These are phyloP conservation scores for Scarus forsteni DNA, from an alignment of 2,797 vertebrate genomes.

Conservation along the genomic window DNA sequence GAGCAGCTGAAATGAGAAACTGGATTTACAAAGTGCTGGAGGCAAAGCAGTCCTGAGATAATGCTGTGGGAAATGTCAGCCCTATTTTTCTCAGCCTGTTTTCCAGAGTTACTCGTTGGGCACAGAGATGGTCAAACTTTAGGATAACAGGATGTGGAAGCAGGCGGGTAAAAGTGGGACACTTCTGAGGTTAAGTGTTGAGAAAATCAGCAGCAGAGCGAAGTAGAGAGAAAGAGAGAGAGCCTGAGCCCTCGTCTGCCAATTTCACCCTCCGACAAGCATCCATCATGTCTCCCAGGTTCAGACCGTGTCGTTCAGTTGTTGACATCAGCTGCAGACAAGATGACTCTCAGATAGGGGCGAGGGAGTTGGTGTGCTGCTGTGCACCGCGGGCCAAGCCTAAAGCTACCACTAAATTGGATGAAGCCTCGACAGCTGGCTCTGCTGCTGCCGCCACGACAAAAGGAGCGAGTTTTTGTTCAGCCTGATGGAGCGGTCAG, in stretches of 20 bases:
- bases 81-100: conserved; percentile 12
- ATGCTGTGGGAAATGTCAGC: conserved; percentile 12
- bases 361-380: conserved; percentile 24
- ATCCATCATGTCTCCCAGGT: conserved; percentile 30
- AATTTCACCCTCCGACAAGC: conserved; percentile 20
- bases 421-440: conserved; percentile 14
- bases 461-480: neutral
- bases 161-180: conserved; percentile 1
- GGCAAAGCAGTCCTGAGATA: conserved; percentile 1
- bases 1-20: conserved; percentile 7
- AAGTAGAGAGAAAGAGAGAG: conserved; percentile 3
- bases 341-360: conserved; percentile 27
- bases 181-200: conserved; percentile 1
- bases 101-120: conserved; percentile 9
- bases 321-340: conserved; percentile 38
- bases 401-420: conserved; percentile 53
- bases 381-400: conserved; percentile 39
- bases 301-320: conserved; percentile 30
- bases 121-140: conserved; percentile 10
- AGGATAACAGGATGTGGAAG: conserved; percentile 5
- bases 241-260: conserved; percentile 14
- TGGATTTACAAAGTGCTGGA: conserved; percentile 17
- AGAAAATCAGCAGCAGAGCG: neutral
- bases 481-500: neutral
- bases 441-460: conserved; percentile 12